A percentile compares a stretch with the other conserved stretches of the same genome.
Evolutionary conservation across 2,113 vertebrate genomes (phyloP).

Genomic region (Muntiacus muntjak): DNA sequence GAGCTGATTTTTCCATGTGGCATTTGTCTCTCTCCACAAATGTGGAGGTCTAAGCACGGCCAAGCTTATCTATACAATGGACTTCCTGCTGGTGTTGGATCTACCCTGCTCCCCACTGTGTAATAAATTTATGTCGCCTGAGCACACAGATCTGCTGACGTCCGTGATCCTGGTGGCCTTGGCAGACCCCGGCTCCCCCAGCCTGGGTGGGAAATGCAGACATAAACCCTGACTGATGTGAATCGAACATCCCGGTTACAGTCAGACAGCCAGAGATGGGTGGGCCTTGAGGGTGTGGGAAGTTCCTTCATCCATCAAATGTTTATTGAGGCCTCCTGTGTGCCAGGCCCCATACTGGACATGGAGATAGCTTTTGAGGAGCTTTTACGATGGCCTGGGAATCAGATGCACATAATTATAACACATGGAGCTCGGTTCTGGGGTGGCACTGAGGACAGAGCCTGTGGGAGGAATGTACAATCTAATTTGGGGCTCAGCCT

Average conservation of each 20-base stretch:
- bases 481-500: background rate
- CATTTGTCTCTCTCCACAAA: constrained; percentile 42
- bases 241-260: background rate
- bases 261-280: background rate
- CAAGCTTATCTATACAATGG: constrained; percentile 51
- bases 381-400: background rate
- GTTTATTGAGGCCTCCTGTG: background rate
- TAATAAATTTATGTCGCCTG: background rate
- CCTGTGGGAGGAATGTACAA: background rate
- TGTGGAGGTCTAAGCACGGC: background rate
- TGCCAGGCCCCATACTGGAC: background rate
- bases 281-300: background rate
- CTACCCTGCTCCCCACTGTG: constrained; percentile 22
- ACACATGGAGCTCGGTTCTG: background rate
- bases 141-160: constrained; percentile 31
- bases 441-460: background rate
- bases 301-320: background rate
- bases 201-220: constrained; percentile 53
- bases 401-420: background rate
- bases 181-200: constrained; percentile 29
- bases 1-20: constrained; percentile 13
- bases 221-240: constrained; percentile 19
- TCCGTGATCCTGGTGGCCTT: constrained; percentile 52
- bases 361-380: background rate
- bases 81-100: constrained; percentile 68